Evolutionary conservation across 2,797 vertebrate species (phyloP), one percentile per base, ranked within the genome.

Genomic region (Chelmon rostratus): DNA sequence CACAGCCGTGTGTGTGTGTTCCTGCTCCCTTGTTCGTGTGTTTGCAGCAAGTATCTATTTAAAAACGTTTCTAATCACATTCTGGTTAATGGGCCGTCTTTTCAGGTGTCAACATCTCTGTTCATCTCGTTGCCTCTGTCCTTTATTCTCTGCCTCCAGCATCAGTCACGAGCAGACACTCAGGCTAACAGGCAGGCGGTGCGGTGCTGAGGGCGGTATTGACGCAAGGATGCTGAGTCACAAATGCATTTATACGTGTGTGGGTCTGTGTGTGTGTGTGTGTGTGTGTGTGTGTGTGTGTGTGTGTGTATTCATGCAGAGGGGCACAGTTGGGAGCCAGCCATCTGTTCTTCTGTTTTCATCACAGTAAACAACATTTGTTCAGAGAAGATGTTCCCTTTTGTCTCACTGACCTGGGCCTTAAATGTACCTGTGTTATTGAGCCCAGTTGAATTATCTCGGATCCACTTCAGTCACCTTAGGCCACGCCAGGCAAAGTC

Each of bases 221-320:
- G 91, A 93, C 59, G 69, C 62, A 84, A 8, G 21, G n/a, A 67
- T 31, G 66, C 79, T 89, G 89, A 93, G 71, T 90, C 89, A 89
- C 71, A 76, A n/a, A 50, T 10, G 52, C 47, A 49, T 76, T 65
- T 66, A n/a, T 57, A 1, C 2, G 23, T 31, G 40, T 57, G 10
- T 49, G 67, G 37, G 33, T 50, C 62, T 63, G 65, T 61, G 78
- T 62, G 49, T 67, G 68, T 46, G 50, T 74, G 42, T 68, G 63
- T 53, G 73, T 76, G 40, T 68, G 73, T 64, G 63, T 42, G 47
- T 8, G 52, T 46, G 47, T 76, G 65, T 66, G n/a, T 57, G 1
- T 66, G 44, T 73, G 35, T 76, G 73, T 73, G 58, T 59, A 9
- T 68, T 59, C 13, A 62, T 58, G 47, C 18, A 21, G 64, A 53